A percentile compares a stretch with the other conserved stretches of the same genome.
Evolutionary conservation across 2,888 invertebrate species (phyloP).

Genomic region (Lasioglossum morio): DNA sequence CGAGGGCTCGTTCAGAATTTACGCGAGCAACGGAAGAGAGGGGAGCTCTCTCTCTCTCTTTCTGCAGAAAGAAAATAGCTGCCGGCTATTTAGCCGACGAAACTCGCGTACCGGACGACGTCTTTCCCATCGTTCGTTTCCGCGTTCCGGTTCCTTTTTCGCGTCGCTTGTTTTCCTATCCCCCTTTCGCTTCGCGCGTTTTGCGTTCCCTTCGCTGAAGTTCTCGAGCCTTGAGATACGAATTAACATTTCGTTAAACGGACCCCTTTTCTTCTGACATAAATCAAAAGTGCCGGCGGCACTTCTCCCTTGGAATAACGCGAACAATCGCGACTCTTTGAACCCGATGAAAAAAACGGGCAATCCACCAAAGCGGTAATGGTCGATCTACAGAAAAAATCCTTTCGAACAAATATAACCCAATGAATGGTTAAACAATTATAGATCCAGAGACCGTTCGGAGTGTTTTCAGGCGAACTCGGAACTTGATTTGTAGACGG

Average conservation of each 20-base stretch:
- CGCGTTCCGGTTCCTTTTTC: not conserved
- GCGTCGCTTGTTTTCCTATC: not conserved
- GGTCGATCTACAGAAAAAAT: not conserved
- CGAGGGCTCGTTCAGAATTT: not conserved
- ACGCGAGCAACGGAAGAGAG: not conserved
- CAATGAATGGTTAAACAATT: not conserved
- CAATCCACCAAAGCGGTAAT: not conserved
- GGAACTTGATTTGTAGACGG: not conserved
- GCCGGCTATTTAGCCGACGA: not conserved
- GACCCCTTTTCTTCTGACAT: not conserved
- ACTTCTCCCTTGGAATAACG: not conserved
- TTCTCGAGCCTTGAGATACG: not conserved
- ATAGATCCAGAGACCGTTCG: not conserved
- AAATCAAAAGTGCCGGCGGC: slow-evolving; percentile 8
- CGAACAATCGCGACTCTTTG: not conserved
- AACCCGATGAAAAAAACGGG: not conserved
- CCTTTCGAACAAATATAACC: not conserved
- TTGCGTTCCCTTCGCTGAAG: not conserved
- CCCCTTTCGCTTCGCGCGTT: not conserved
- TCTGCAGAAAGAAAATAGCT: not conserved
- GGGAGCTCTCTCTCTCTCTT: not conserved
- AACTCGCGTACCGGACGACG: not conserved
- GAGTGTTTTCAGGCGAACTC: not conserved
- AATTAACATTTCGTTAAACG: slow-evolving; percentile 5
- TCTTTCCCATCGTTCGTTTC: slow-evolving; percentile 15